Conservation (phyloP, 92 coral and sea anemone genomes). For the Epizoanthus stellaris region DNA sequence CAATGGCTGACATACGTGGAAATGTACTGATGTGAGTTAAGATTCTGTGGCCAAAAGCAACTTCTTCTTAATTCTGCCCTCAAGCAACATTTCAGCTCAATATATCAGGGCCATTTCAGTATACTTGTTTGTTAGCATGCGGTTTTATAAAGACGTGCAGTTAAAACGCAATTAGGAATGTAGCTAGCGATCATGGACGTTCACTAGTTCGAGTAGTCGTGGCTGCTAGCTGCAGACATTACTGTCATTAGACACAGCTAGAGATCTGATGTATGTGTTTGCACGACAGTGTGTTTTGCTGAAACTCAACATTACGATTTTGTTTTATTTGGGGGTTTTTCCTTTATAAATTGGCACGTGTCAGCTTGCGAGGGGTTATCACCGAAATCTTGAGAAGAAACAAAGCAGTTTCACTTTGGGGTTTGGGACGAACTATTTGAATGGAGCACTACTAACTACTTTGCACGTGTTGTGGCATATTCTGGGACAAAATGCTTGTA, state of each 20-base stretch:
- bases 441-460: neutral
- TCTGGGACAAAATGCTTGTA: neutral
- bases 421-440: slow-evolving; percentile 8
- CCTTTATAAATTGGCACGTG: slow-evolving; percentile 25
- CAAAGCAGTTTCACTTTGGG: neutral
- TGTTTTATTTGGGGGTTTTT: neutral
- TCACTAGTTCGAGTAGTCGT: neutral
- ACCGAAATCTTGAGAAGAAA: slow-evolving; percentile 24
- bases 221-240: slow-evolving; percentile 5
- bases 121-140: slow-evolving; percentile 13
- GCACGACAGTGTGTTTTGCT: neutral
- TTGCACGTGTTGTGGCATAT: slow-evolving; percentile 21
- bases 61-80: slow-evolving; percentile 23
- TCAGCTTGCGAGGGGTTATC: slow-evolving; percentile 34
- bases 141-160: slow-evolving; percentile 32
- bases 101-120: slow-evolving; percentile 15
- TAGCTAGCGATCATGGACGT: neutral
- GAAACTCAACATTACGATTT: neutral
- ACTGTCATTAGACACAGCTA: slow-evolving; percentile 17
- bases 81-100: slow-evolving; percentile 23
- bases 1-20: slow-evolving; percentile 27
- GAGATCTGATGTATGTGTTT: slow-evolving; percentile 19
- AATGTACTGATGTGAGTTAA: slow-evolving; percentile 26
- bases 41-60: neutral
- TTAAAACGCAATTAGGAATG: slow-evolving; percentile 36